phyloP scores from a whole-genome alignment of 2,113 vertebrate species.

The Leptosomus discolor region DNA sequence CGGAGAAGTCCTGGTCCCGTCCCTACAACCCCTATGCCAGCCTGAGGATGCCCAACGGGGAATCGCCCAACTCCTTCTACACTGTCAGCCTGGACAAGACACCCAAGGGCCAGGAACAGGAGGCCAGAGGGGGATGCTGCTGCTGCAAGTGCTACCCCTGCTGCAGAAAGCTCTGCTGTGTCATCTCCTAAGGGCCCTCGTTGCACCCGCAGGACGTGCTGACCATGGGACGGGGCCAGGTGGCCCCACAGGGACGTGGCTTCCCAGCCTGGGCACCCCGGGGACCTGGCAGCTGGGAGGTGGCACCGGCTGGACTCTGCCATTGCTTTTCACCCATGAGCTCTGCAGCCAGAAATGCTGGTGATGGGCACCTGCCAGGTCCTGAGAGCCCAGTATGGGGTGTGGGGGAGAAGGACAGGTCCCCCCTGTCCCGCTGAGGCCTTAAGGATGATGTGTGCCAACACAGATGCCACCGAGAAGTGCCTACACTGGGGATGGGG shows the following conservation, averaged over 20 bases:
- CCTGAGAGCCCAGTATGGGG: background rate
- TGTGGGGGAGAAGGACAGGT: background rate
- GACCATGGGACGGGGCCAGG: background rate
- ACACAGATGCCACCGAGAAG: background rate
- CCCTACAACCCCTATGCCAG: conserved; percentile 71
- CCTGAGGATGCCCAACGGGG: conserved; percentile 29
- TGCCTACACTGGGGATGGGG: background rate
- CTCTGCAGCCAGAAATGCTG: background rate
- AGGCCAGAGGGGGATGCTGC: conserved; percentile 22
- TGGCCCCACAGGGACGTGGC: accelerated
- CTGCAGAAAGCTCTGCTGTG: conserved; percentile 62
- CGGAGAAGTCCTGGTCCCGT: conserved; percentile 19
- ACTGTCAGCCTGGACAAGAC: conserved; percentile 50
- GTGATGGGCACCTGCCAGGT: background rate
- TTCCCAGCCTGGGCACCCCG: background rate
- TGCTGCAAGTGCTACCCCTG: conserved; percentile 61
- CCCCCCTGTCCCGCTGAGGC: background rate
- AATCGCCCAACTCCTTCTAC: conserved; percentile 5
- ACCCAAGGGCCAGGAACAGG: background rate
- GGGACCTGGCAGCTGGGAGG: background rate
- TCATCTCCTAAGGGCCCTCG: conserved; percentile 50
- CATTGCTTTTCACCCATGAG: accelerated
- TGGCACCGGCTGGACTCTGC: background rate
- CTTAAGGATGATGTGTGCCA: background rate
- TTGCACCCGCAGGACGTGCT: accelerated